phyloP scores from a whole-genome alignment of 1,140 invertebrate genomes.

The Aphaenogaster ashmeadi region DNA sequence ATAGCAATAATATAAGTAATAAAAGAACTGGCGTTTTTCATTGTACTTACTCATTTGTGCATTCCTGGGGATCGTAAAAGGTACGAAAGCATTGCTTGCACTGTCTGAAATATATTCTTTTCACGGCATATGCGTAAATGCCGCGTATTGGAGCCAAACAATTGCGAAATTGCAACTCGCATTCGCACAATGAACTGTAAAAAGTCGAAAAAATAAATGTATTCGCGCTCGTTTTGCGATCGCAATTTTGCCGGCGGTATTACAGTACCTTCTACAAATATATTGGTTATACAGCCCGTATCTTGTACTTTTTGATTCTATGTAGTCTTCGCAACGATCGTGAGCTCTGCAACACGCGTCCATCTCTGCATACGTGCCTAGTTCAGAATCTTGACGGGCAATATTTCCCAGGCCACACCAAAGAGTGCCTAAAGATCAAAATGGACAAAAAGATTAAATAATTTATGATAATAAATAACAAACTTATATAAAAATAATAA shows the following conservation, averaged over 20 bases:
- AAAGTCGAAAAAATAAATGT: not conserved
- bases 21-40: not conserved
- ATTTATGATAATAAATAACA: not conserved
- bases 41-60: slow-evolving; percentile 7
- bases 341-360: slow-evolving; percentile 38
- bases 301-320: not conserved
- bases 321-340: slow-evolving; percentile 22
- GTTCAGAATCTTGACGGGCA: slow-evolving; percentile 9
- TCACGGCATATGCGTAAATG: slow-evolving; percentile 3
- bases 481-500: not conserved
- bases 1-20: not conserved
- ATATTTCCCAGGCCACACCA: slow-evolving; percentile 44
- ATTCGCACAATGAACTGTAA: slow-evolving; percentile 42
- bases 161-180: slow-evolving; percentile 38
- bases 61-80: slow-evolving; percentile 7
- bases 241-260: not conserved
- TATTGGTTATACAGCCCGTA: slow-evolving; percentile 26
- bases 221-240: not conserved
- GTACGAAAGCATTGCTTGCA: slow-evolving; percentile 41
- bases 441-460: not conserved
- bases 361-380: slow-evolving; percentile 7
- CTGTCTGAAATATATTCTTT: slow-evolving; percentile 8
- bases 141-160: slow-evolving; percentile 13
- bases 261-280: slow-evolving; percentile 23
- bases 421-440: slow-evolving; percentile 24